phyloP scores from a whole-genome alignment of 23 tunicate genomes.

The Corella eumyota region DNA sequence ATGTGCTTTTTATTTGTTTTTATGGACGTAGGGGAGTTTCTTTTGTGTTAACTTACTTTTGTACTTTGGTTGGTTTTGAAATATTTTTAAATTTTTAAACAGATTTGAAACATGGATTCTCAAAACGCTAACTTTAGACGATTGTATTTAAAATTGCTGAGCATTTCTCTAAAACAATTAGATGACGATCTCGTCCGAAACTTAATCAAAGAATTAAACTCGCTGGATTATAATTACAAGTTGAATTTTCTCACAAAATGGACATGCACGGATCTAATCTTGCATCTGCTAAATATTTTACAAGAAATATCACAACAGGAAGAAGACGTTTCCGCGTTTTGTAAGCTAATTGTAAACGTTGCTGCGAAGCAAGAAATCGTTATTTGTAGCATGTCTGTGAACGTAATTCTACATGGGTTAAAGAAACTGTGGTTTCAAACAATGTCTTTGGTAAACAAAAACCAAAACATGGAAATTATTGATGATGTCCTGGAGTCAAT shows the following conservation, averaged over 20 bases:
- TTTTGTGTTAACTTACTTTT: too few relatives aligned
- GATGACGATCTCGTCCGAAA: not conserved
- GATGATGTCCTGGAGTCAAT: too few relatives aligned
- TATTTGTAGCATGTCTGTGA: constrained; percentile 37
- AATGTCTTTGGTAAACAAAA: too few relatives aligned
- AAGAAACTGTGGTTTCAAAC: constrained; percentile 24
- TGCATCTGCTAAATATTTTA: constrained; percentile 15
- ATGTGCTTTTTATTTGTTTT: too few relatives aligned
- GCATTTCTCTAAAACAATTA: not conserved
- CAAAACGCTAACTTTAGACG: constrained; percentile 14
- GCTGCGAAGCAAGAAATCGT: constrained; percentile 49
- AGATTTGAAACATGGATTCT: constrained; percentile 12
- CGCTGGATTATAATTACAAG: constrained; percentile 24
- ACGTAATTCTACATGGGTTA: constrained; percentile 39
- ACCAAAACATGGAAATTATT: too few relatives aligned
- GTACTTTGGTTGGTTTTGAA: too few relatives aligned
- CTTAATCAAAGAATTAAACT: constrained; percentile 13
- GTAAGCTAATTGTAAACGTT: constrained; percentile 24
- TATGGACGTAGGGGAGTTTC: too few relatives aligned
- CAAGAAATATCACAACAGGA: too few relatives aligned
- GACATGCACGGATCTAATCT: constrained; percentile 43
- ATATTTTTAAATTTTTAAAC: too few relatives aligned
- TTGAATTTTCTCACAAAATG: constrained; percentile 44
- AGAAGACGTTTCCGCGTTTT: constrained; percentile 5
- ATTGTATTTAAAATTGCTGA: constrained; percentile 4